Evolutionary conservation across 2,113 vertebrate genomes (phyloP), one percentile per base, ranked within the genome.

Genomic region (Siphamia tubifer): DNA sequence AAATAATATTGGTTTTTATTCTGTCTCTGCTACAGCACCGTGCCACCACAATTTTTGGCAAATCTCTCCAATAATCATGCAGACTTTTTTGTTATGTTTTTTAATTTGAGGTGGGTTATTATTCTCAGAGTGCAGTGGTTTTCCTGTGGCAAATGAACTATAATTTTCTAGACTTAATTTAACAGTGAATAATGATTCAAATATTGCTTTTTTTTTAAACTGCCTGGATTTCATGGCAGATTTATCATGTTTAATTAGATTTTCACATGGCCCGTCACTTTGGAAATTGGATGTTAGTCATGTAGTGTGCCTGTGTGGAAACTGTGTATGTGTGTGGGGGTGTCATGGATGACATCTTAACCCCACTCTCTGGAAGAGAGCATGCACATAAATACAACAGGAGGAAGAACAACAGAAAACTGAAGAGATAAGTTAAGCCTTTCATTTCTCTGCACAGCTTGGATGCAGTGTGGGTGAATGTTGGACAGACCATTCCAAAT

Each of bases 41-140:
- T 27, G 38, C 61, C 58, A 71, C 53, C 69, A 62, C 74, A 64
- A 54, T 58, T 81, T 56, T 35, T 84, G 45, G 43, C 63, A 74
- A 70, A 83, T 73, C 69, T 74, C 70, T 65, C 21, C 44, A 61
- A 73, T 82, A 55, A 70, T 35, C 31, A 43, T 24, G 43, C 32
- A 3, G 5, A 35, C 43, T 49, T 40, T 44, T 68, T 68, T 31
- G n/a, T n/a, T n/a, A n/a, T n/a, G n/a, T n/a, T 4, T n/a, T 47
- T 47, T 16, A 8, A 13, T 27, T 47, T 45, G 52, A 49, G 27
- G 62, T 57, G 27, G 3, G 6, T 61, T 44, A 58, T 55, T 82
- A 58, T 77, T 74, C 68, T 61, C 21, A 42, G 62, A 45, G 13
- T 31, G 51, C 2, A 7, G 15, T 64, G 58, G 48, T 52, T 68